A percentile compares a stretch with the other conserved stretches of the same genome.
These are phyloP conservation scores for Pontoporia blainvillei DNA, from an alignment of 2,113 vertebrate genomes.

Conservation along the genomic window DNA sequence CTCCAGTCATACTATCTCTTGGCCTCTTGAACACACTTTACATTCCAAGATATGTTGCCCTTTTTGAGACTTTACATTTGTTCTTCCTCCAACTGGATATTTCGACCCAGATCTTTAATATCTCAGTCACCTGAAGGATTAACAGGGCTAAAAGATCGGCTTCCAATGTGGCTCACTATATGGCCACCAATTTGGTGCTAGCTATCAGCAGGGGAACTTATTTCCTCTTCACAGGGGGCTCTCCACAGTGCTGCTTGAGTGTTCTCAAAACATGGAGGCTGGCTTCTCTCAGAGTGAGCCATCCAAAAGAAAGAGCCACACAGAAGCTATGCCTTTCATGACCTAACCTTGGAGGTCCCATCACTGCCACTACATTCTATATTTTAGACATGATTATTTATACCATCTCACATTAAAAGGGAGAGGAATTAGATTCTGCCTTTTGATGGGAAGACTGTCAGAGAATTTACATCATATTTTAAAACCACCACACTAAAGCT, in stretches of 20 bases:
- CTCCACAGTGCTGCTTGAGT: background rate
- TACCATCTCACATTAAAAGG: background rate
- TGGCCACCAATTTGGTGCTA: background rate
- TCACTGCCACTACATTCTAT: background rate
- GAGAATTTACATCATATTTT: slow-evolving; percentile 15
- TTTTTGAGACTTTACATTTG: slow-evolving; percentile 14
- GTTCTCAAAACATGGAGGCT: background rate
- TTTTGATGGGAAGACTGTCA: background rate
- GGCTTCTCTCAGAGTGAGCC: background rate
- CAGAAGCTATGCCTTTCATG: background rate
- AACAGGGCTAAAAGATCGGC: background rate
- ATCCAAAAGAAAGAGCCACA: background rate
- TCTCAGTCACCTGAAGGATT: background rate
- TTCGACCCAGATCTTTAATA: background rate
- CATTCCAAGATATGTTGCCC: background rate
- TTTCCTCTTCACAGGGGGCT: background rate
- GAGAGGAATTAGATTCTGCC: background rate
- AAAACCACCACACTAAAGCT: background rate
- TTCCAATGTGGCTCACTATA: background rate
- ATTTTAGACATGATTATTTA: background rate
- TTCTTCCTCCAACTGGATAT: background rate
- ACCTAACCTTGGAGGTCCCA: background rate
- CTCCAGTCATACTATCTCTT: background rate
- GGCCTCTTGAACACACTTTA: background rate
- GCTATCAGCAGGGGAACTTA: background rate